These are phyloP conservation scores for Chionodraco myersi DNA, from an alignment of 2,113 vertebrate species.

Conservation along the genomic window DNA sequence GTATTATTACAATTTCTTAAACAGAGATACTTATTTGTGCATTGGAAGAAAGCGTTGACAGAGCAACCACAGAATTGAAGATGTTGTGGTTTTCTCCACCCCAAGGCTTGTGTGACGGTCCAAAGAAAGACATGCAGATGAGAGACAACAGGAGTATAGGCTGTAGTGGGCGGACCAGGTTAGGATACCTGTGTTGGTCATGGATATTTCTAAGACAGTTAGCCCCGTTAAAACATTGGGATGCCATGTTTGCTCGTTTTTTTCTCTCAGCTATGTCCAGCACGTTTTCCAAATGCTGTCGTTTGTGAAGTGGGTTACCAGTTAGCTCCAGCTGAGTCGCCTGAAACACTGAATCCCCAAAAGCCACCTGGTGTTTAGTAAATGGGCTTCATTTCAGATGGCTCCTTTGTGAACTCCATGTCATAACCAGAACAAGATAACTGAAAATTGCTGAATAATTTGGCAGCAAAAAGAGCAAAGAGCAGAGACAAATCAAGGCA, in stretches of 20 bases:
- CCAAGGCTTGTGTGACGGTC: not conserved
- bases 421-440: conserved; percentile 73
- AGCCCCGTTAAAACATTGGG: not conserved
- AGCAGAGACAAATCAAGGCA: conserved; percentile 66
- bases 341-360: conserved; percentile 53
- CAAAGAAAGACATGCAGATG: not conserved
- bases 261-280: conserved; percentile 37
- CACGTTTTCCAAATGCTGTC: conserved; percentile 26
- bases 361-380: conserved; percentile 64
- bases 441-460: conserved; percentile 65
- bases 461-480: conserved; percentile 67
- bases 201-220: not conserved
- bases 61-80: conserved; percentile 17
- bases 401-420: conserved; percentile 60
- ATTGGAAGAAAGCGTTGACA: conserved; percentile 6
- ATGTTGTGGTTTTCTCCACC: conserved; percentile 21
- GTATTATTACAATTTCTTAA: conserved; percentile 23
- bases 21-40: conserved; percentile 12
- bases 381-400: conserved; percentile 65
- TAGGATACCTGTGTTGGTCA: not conserved
- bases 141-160: not conserved
- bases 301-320: not conserved
- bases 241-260: not conserved
- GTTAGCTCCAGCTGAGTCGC: conserved; percentile 39
- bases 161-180: not conserved